Evolutionary conservation across 2,113 vertebrate genomes (phyloP).

Genomic region (Butorides virescens): DNA sequence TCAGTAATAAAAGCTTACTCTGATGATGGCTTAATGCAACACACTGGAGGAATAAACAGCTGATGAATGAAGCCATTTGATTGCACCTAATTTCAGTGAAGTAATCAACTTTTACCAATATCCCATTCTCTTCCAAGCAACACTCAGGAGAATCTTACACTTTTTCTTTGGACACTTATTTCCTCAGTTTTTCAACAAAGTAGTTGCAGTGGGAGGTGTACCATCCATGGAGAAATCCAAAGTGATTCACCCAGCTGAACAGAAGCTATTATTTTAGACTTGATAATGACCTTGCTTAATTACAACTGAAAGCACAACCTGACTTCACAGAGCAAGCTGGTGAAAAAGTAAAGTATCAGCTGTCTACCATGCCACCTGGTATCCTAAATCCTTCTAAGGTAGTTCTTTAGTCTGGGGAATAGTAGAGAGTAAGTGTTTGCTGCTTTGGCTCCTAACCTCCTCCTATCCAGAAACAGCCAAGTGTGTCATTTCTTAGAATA

Average conservation of each 20-base stretch:
- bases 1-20: neutral
- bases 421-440: neutral
- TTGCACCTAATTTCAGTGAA: neutral
- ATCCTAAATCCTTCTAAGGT: slow-evolving; percentile 34
- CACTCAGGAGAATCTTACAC: neutral
- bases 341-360: slow-evolving; percentile 49
- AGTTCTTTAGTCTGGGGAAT: slow-evolving; percentile 49
- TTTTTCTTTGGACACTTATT: neutral
- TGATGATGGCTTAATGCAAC: neutral
- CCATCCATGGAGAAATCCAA: slow-evolving; percentile 15
- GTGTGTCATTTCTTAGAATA: slow-evolving; percentile 29
- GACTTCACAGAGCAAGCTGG: slow-evolving; percentile 20
- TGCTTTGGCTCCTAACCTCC: slow-evolving; percentile 9
- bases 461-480: slow-evolving; percentile 24
- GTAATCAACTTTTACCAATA: neutral
- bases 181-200: neutral
- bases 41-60: neutral
- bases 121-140: neutral
- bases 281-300: slow-evolving; percentile 62
- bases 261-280: slow-evolving; percentile 11
- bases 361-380: slow-evolving; percentile 57
- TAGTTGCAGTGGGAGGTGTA: neutral
- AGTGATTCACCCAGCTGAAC: neutral
- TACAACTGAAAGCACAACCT: slow-evolving; percentile 39
- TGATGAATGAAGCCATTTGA: neutral